Evolutionary conservation across 2,888 invertebrate species (phyloP), one percentile per base, ranked within the genome.

Genomic region (Ichneumoninae sp.): DNA sequence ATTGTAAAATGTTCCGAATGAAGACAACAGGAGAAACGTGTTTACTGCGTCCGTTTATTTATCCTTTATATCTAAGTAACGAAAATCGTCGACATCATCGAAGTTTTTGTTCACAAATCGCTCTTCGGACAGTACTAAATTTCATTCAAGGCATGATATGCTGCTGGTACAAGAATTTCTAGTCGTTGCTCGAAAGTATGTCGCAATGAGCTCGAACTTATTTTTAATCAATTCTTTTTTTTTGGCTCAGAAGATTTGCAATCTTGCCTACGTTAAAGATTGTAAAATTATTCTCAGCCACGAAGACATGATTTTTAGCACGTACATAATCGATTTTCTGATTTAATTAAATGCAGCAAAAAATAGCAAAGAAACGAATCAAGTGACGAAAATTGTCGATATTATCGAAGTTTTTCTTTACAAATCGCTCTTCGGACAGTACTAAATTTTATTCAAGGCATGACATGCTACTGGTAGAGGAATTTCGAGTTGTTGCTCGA

Each of bases 361-460:
- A 7, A 33, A 33, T 33, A 33, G 1, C 7, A 33, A 33, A 7
- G 33, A 33, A 33, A 33, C 6, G 6, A 33, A 33, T 33, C 7
- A 33, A 33, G 36, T 75, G 52, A 77, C 26, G 36, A 57, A 69
- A 69, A 36, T 22, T 2, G 2, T 57, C 57, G 44, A 68, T 60
- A 33, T 3, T 6, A 33, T 33, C 47, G 47, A 47, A 73, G 40
- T 57, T 30, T n/a, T n/a, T 16, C 19, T 47, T 19, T 19, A 47
- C 30, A 74, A 36, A 40, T 10, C 19, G 3, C 44, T 73, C 57
- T 57, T 26, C 22, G 4, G 57, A 57, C 26, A 26, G 4, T 40
- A 74, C 74, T 74, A 63, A 74, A 30, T 47, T 69, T 57, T 77
- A 68, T 77, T 44, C 57, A 60, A 77, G 69, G 40, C 33, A 76